A percentile compares a stretch with the other conserved stretches of the same genome.
Conservation (phyloP, 2,888 invertebrate genomes). For the Bombylius discolor region DNA sequence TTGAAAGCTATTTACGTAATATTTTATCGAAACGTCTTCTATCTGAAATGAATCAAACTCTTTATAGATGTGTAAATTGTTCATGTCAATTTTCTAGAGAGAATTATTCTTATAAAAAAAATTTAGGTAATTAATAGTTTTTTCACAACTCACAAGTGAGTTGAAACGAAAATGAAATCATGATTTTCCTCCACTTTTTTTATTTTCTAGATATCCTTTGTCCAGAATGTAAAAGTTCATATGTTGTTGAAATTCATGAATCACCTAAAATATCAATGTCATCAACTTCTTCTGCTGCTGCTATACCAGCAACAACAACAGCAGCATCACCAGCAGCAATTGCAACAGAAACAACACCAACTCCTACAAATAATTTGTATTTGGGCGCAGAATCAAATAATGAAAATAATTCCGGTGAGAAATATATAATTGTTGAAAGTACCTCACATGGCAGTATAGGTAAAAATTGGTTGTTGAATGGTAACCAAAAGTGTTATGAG, state of each 20-base stretch:
- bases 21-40: conserved; percentile 39
- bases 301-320: not conserved
- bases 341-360: not conserved
- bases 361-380: not conserved
- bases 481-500: not conserved
- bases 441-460: conserved; percentile 17
- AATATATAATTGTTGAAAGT: conserved; percentile 10
- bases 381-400: not conserved
- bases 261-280: conserved; percentile 19
- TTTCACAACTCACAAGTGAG: too few relatives aligned
- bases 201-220: conserved; percentile 33
- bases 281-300: conserved; percentile 16
- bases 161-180: not conserved
- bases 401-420: conserved; percentile 1
- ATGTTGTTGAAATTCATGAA: conserved; percentile 37
- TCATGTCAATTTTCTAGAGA: conserved; percentile 39
- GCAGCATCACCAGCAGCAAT: not conserved
- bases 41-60: conserved; percentile 38
- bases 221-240: conserved; percentile 45
- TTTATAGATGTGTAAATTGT: conserved; percentile 50
- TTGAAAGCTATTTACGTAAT: conserved; percentile 37
- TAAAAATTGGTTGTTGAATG: conserved; percentile 6
- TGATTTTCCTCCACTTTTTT: not conserved
- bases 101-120: not conserved
- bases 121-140: not conserved